Percentiles rank a stretch among this genome's conserved stretches.
These are phyloP conservation scores for Echinometra lucunter DNA, from an alignment of 53 echinoderm and acorn worm genomes.

Conservation along the genomic window DNA sequence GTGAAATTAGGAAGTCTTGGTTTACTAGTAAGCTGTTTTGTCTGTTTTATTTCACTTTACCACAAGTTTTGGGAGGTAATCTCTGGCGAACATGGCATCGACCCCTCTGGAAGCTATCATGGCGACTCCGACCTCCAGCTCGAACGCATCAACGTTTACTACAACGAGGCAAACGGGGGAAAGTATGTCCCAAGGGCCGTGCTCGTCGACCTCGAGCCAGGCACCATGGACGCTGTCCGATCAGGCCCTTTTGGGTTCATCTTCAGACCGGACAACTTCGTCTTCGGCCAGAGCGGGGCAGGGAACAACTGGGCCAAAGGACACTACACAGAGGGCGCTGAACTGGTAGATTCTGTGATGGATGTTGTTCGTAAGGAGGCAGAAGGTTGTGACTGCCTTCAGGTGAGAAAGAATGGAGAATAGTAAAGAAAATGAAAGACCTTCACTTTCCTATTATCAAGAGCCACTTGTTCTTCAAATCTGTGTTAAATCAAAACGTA, in stretches of 20 bases:
- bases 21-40: neutral
- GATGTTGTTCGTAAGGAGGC: conserved; percentile 97
- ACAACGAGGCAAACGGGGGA: conserved; percentile 94
- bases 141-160: conserved; percentile 97
- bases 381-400: conserved; percentile 91
- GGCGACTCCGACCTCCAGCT: conserved; percentile 92
- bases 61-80: conserved; percentile 90
- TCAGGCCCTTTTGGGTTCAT: conserved; percentile 89
- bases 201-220: conserved; percentile 92
- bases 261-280: conserved; percentile 95
- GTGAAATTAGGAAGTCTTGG: neutral
- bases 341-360: conserved; percentile 91
- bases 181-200: conserved; percentile 92
- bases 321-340: conserved; percentile 98
- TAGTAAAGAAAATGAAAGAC: neutral
- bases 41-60: neutral
- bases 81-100: conserved; percentile 91
- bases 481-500: neutral
- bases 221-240: conserved; percentile 96
- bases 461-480: too few relatives aligned
- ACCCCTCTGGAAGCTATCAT: conserved; percentile 87
- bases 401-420: conserved; percentile 56
- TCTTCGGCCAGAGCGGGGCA: conserved; percentile 97
- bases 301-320: conserved; percentile 99
- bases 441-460: too few relatives aligned